Conservation (phyloP, 2,113 vertebrate genomes). For the Myrmecophaga tridactyla region DNA sequence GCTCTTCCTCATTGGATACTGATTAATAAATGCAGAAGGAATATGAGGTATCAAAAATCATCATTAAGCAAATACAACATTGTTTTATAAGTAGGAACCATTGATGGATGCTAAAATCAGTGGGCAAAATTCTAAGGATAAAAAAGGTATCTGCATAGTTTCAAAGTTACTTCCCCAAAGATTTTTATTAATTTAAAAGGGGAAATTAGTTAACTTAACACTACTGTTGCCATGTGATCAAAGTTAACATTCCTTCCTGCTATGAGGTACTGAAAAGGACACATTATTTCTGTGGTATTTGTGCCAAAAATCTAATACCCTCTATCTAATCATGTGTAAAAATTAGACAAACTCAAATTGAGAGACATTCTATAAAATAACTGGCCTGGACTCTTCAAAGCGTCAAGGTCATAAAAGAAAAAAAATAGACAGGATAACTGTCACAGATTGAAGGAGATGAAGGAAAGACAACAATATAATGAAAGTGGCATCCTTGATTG, state of each 20-base stretch:
- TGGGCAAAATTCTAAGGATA: too few relatives aligned
- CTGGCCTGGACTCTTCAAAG: neutral
- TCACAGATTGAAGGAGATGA: neutral
- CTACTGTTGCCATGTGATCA: neutral
- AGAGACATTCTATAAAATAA: neutral
- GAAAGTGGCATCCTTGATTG: neutral
- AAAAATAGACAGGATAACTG: neutral
- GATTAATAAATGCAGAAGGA: neutral
- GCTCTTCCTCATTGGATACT: constrained; percentile 3
- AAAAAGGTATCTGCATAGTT: neutral
- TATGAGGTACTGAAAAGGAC: neutral
- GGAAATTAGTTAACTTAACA: neutral
- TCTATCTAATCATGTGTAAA: neutral
- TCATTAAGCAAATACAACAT: neutral
- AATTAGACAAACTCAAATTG: neutral
- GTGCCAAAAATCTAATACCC: neutral
- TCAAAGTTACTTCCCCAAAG: neutral
- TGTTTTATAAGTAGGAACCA: neutral
- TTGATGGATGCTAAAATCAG: too few relatives aligned
- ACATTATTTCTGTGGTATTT: neutral
- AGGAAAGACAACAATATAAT: neutral
- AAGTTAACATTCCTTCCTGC: neutral
- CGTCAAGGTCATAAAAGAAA: neutral
- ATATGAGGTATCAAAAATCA: constrained; percentile 6
- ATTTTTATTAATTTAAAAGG: constrained; percentile 36